A percentile compares a stretch with the other conserved stretches of the same genome.
Conservation (phyloP, 2,113 vertebrate genomes). For the Phycodurus eques region DNA sequence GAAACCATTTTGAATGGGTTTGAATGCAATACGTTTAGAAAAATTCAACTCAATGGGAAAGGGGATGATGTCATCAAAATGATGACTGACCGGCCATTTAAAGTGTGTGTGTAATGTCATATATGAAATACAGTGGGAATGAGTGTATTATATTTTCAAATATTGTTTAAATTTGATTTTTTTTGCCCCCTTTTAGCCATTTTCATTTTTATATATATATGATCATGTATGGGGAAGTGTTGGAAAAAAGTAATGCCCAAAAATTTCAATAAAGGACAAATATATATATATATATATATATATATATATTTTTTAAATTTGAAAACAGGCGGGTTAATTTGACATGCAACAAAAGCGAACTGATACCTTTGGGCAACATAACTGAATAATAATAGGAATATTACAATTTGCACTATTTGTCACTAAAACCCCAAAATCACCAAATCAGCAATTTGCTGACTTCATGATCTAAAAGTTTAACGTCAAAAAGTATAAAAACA, state of each 20-base stretch:
- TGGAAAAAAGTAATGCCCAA: neutral
- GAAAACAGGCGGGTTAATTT: too few relatives aligned
- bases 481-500: conserved; percentile 1
- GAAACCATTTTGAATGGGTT: neutral
- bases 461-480: neutral
- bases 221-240: neutral
- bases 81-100: neutral
- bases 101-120: neutral
- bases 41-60: neutral
- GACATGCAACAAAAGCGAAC: neutral
- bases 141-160: neutral
- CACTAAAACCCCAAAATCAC: neutral
- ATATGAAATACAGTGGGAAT: neutral
- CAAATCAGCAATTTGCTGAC: neutral
- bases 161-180: neutral
- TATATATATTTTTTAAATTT: too few relatives aligned
- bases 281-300: too few relatives aligned
- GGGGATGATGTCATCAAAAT: neutral
- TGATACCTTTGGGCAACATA: conserved; percentile 5
- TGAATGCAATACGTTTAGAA: neutral
- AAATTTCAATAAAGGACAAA: too few relatives aligned
- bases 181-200: neutral
- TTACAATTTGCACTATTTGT: conserved; percentile 29
- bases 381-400: conserved; percentile 3
- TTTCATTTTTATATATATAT: neutral